These are phyloP conservation scores for Delphinapterus leucas DNA, from an alignment of 2,113 vertebrate species.

Conservation along the genomic window DNA sequence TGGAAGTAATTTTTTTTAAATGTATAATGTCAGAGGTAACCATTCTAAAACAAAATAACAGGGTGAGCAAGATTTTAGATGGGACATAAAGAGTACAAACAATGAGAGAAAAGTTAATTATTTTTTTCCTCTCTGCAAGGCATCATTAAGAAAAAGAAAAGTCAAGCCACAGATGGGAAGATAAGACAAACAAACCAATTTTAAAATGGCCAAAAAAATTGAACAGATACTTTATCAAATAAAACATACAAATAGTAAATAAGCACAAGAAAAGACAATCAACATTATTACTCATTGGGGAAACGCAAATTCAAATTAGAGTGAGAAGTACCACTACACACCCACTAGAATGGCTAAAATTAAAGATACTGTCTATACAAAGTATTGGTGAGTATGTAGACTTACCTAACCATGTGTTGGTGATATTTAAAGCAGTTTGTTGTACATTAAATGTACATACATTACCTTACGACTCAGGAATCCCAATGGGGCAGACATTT, in stretches of 20 bases:
- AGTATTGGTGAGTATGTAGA: not conserved
- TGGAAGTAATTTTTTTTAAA: not conserved
- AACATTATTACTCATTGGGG: not conserved
- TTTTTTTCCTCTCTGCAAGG: not conserved
- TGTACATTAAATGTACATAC: not conserved
- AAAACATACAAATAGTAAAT: not conserved
- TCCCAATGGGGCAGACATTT: not conserved
- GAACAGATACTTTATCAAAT: not conserved
- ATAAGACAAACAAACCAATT: not conserved
- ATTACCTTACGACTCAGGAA: not conserved
- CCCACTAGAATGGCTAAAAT: not conserved
- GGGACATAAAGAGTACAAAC: not conserved
- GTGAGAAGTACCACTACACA: not conserved
- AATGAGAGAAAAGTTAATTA: not conserved
- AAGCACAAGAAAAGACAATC: not conserved
- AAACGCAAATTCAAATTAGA: not conserved
- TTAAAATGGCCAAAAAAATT: not conserved
- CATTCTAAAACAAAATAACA: not conserved
- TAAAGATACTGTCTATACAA: not conserved
- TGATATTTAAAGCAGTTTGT: not conserved
- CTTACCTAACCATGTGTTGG: not conserved
- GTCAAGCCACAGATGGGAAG: not conserved
- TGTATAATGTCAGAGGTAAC: not conserved
- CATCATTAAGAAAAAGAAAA: not conserved
- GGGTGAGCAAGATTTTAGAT: not conserved